These are phyloP conservation scores for Isichthys henryi DNA, from an alignment of 2,113 vertebrate genomes.

Conservation along the genomic window DNA sequence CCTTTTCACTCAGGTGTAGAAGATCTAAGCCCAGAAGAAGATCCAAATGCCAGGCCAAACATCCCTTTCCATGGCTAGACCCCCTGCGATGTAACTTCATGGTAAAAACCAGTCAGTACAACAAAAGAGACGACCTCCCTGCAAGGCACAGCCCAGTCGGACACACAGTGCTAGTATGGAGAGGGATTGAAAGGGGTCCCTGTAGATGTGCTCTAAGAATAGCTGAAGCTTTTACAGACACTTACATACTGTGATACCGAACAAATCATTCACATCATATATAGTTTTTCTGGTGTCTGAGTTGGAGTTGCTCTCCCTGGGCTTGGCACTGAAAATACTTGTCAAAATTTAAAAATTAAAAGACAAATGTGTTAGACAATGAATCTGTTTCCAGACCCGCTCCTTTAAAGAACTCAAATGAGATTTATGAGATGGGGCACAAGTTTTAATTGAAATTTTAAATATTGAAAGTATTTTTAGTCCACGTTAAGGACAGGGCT, in stretches of 20 bases:
- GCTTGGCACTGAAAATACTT: not conserved
- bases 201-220: not conserved
- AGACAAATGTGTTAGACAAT: not conserved
- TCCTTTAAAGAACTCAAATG: not conserved
- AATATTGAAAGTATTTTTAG: not conserved
- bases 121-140: not conserved
- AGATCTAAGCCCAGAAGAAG: not conserved
- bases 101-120: not conserved
- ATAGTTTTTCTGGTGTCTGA: not conserved
- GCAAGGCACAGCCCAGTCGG: not conserved
- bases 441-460: not conserved
- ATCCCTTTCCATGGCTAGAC: not conserved
- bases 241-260: not conserved
- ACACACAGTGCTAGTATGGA: not conserved
- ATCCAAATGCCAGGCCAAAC: not conserved
- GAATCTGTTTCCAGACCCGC: not conserved
- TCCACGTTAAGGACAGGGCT: not conserved
- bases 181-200: not conserved
- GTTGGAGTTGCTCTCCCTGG: not conserved
- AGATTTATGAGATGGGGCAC: not conserved
- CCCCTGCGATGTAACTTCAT: not conserved
- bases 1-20: not conserved
- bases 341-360: not conserved
- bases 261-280: not conserved
- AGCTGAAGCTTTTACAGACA: not conserved